A percentile compares a stretch with the other conserved stretches of the same genome.
These are phyloP conservation scores for Apostichopus japonicus DNA, from an alignment of 35 echinoderm and acorn worm species.

Conservation along the genomic window DNA sequence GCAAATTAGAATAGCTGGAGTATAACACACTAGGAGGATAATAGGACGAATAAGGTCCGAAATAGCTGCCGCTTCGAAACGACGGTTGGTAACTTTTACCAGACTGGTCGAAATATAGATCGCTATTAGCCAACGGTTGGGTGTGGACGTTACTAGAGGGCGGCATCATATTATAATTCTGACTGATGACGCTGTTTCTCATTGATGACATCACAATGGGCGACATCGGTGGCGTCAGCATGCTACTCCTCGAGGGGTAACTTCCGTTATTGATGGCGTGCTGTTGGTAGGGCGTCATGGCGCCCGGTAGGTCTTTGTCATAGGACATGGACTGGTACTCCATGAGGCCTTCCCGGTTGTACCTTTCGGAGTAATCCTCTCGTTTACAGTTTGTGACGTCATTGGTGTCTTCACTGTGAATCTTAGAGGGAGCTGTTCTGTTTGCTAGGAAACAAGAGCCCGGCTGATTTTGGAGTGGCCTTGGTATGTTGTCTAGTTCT, in stretches of 20 bases:
- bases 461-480: slow-evolving; percentile 81
- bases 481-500: slow-evolving; percentile 59
- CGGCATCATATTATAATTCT: slow-evolving; percentile 59
- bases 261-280: slow-evolving; percentile 59
- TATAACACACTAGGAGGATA: slow-evolving; percentile 75
- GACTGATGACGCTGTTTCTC: slow-evolving; percentile 83
- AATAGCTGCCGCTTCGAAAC: slow-evolving; percentile 42
- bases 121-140: slow-evolving; percentile 61
- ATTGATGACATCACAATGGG: slow-evolving; percentile 79
- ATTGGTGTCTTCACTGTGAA: slow-evolving; percentile 13
- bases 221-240: slow-evolving; percentile 93
- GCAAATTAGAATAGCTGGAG: slow-evolving; percentile 59
- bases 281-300: slow-evolving; percentile 45
- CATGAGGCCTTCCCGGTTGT: slow-evolving; percentile 9
- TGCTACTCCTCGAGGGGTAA: slow-evolving; percentile 62
- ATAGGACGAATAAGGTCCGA: slow-evolving; percentile 63
- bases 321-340: slow-evolving; percentile 35
- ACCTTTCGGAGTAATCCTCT: slow-evolving; percentile 72
- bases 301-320: slow-evolving; percentile 9
- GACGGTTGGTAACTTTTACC: slow-evolving; percentile 68
- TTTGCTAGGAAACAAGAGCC: slow-evolving; percentile 95
- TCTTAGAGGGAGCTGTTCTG: slow-evolving; percentile 47
- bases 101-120: slow-evolving; percentile 72
- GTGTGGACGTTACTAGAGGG: slow-evolving; percentile 34
- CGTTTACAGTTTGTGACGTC: slow-evolving; percentile 56